Evolutionary conservation across 2,113 vertebrate genomes (phyloP).

Genomic region (Psephotus haematonotus): DNA sequence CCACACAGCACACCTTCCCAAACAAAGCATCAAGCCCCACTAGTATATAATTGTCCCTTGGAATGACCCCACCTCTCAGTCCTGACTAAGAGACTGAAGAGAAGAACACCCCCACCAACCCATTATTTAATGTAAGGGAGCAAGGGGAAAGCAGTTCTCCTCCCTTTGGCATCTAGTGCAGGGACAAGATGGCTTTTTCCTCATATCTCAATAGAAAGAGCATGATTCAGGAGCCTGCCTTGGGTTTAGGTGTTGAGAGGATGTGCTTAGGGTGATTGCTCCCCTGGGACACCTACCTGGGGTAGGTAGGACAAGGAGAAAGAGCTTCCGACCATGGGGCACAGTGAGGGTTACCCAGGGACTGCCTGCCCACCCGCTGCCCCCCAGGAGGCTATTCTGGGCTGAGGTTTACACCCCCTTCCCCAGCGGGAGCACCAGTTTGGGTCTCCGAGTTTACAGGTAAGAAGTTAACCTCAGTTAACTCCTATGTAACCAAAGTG

Average conservation of each 20-base stretch:
- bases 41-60: neutral
- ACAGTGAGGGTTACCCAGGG: neutral
- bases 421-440: neutral
- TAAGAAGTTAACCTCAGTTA: too few species aligned
- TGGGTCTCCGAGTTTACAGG: neutral
- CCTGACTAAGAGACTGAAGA: neutral
- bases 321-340: neutral
- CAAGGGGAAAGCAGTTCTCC: neutral
- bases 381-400: neutral
- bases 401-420: neutral
- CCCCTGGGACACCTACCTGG: neutral
- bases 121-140: neutral
- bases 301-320: neutral
- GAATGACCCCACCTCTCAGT: neutral
- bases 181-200: neutral
- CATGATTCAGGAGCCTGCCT: neutral
- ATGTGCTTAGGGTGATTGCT: neutral
- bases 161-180: accelerated
- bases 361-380: neutral
- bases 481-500: neutral
- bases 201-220: neutral
- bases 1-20: neutral
- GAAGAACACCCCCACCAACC: neutral
- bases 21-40: neutral
- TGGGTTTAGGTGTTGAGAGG: neutral